Conservation (phyloP, 2,113 vertebrate genomes). For the Macquaria australasica region DNA sequence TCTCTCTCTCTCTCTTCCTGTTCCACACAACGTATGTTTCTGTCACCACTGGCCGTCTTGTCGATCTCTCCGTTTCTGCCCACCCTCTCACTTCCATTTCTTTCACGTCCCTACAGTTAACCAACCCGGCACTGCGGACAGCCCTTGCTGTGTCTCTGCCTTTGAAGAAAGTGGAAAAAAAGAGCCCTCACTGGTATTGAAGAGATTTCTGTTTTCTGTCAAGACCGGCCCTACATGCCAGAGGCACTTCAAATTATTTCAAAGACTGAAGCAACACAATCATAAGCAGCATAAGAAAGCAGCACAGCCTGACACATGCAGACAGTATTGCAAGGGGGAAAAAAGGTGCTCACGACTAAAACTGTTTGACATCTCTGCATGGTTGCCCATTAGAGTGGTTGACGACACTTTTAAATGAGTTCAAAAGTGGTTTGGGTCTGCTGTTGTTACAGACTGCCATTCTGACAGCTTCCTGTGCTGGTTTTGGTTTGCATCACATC, state of each 20-base stretch:
- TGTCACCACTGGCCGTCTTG: slow-evolving; percentile 48
- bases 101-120: slow-evolving; percentile 46
- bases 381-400: slow-evolving; percentile 31
- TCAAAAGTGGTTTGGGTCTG: slow-evolving; percentile 29
- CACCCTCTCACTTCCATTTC: slow-evolving; percentile 41
- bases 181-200: slow-evolving; percentile 48
- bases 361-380: slow-evolving; percentile 46
- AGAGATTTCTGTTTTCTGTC: slow-evolving; percentile 77
- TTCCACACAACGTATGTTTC: slow-evolving; percentile 60
- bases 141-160: slow-evolving; percentile 62
- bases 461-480: neutral
- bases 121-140: slow-evolving; percentile 23
- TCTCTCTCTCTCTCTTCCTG: slow-evolving; percentile 34
- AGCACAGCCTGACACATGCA: slow-evolving; percentile 37
- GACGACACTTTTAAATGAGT: slow-evolving; percentile 47
- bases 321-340: slow-evolving; percentile 17
- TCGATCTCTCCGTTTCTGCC: slow-evolving; percentile 33
- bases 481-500: neutral
- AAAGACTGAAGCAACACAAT: slow-evolving; percentile 72
- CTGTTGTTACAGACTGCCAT: neutral
- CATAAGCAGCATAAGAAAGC: slow-evolving; percentile 61
- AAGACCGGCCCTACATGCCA: slow-evolving; percentile 53
- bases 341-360: slow-evolving; percentile 40
- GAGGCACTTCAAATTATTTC: slow-evolving; percentile 73
- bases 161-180: slow-evolving; percentile 73